phyloP scores from a whole-genome alignment of 2,113 vertebrate species.

The Mesocricetus auratus region DNA sequence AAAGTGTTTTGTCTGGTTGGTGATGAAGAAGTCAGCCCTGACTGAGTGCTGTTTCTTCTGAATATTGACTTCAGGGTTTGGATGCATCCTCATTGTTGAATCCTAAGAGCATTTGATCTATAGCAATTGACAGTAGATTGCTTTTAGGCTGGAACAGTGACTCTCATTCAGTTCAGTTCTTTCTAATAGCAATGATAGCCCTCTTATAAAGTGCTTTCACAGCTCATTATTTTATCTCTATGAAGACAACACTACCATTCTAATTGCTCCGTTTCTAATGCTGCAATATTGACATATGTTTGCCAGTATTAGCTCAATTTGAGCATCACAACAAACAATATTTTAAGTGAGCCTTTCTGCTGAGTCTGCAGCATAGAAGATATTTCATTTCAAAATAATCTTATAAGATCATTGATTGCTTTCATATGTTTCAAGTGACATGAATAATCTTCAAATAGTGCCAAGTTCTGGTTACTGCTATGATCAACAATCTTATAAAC shows the following conservation, averaged over 20 bases:
- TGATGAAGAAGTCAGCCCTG: background rate
- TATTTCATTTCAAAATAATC: conserved; percentile 21
- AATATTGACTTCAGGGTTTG: conserved; percentile 32
- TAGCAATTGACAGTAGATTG: conserved; percentile 34
- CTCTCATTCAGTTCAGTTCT: conserved; percentile 15
- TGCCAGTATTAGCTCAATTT: conserved; percentile 5
- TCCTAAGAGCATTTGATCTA: conserved; percentile 3
- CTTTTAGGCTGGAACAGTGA: conserved; percentile 41
- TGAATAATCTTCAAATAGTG: background rate
- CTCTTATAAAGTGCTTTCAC: conserved; percentile 34
- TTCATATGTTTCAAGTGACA: background rate
- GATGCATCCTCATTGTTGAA: conserved; percentile 33
- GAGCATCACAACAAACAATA: background rate
- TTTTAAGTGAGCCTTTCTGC: conserved; percentile 54
- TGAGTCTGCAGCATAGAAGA: conserved; percentile 32
- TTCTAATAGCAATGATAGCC: conserved; percentile 6
- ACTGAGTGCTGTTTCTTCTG: background rate
- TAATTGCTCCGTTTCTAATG: background rate
- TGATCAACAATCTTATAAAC: conserved; percentile 23
- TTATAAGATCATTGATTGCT: background rate
- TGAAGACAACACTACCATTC: background rate
- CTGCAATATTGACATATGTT: background rate
- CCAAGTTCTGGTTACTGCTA: background rate
- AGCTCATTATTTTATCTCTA: background rate
- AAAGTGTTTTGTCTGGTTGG: background rate